Conservation (phyloP, 2,888 invertebrate genomes). For the Campoplex nolae region DNA sequence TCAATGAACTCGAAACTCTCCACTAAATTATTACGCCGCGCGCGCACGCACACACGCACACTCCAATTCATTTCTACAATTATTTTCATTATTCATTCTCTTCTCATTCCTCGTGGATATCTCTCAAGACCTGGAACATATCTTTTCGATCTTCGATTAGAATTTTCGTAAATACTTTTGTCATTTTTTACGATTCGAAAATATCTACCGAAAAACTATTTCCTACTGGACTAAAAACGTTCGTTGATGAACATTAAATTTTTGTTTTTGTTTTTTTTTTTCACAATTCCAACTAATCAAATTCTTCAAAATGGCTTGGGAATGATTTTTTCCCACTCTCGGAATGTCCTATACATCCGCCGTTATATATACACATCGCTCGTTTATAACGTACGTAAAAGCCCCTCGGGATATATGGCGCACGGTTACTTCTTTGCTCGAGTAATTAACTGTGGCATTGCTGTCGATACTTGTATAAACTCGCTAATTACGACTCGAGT, state of each 20-base stretch:
- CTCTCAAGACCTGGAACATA: not conserved
- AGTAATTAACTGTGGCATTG: conserved; percentile 57
- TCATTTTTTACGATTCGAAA: not conserved
- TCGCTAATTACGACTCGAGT: conserved; percentile 53
- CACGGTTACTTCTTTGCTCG: conserved; percentile 28
- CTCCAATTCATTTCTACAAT: not conserved
- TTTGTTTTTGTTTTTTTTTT: too few relatives aligned
- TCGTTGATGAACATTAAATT: too few relatives aligned
- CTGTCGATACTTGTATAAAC: conserved; percentile 43
- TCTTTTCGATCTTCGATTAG: not conserved
- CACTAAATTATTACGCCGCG: not conserved
- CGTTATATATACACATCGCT: conserved; percentile 1
- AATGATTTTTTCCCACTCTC: not conserved
- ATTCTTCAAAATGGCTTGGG: not conserved
- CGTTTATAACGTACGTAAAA: conserved; percentile 14
- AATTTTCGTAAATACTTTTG: not conserved
- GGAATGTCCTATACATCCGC: not conserved
- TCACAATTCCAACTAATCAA: not conserved
- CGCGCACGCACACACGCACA: not conserved
- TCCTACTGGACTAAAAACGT: too few relatives aligned
- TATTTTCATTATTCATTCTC: not conserved
- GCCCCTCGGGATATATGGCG: conserved; percentile 41
- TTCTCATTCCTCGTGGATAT: not conserved
- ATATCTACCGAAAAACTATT: too few relatives aligned
- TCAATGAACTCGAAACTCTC: conserved; percentile 25